These are phyloP conservation scores for Trematomus loennbergii DNA, from an alignment of 2,113 vertebrate species.

Conservation along the genomic window DNA sequence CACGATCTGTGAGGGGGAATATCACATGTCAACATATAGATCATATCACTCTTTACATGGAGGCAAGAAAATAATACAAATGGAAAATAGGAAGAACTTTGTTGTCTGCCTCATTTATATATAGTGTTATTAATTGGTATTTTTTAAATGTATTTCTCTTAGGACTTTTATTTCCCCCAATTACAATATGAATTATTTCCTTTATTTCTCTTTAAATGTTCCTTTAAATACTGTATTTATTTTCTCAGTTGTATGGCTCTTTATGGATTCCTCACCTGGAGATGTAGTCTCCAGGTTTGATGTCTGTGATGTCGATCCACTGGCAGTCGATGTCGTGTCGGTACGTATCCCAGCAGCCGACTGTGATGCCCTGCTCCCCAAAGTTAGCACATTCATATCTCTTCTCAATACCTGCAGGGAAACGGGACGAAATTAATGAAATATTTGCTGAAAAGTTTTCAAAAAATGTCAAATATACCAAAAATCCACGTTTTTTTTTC, in stretches of 20 bases:
- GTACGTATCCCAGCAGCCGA: conserved; percentile 97
- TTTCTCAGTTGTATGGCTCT: too few relatives aligned
- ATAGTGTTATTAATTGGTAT: too few relatives aligned
- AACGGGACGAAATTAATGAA: neutral
- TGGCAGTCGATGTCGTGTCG: conserved; percentile 98
- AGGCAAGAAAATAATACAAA: too few relatives aligned
- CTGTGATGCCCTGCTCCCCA: conserved; percentile 95
- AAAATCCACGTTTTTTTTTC: too few relatives aligned
- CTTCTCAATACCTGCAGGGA: conserved; percentile 88
- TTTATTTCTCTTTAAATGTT: too few relatives aligned
- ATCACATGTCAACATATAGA: neutral
- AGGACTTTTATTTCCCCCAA: too few relatives aligned
- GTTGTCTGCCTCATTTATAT: too few relatives aligned
- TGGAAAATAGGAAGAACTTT: too few relatives aligned
- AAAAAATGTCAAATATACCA: neutral
- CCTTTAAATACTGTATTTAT: too few relatives aligned
- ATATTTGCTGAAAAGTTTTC: neutral
- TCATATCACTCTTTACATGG: too few relatives aligned
- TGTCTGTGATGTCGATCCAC: conserved; percentile 94
- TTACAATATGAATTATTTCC: too few relatives aligned
- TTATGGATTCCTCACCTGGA: conserved; percentile 85
- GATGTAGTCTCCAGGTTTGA: conserved; percentile 93
- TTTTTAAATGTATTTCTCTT: too few relatives aligned
- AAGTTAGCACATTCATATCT: conserved; percentile 95
- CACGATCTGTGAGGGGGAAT: conserved; percentile 81